phyloP scores from a whole-genome alignment of 2,888 invertebrate species.

The Halictus ligatus region DNA sequence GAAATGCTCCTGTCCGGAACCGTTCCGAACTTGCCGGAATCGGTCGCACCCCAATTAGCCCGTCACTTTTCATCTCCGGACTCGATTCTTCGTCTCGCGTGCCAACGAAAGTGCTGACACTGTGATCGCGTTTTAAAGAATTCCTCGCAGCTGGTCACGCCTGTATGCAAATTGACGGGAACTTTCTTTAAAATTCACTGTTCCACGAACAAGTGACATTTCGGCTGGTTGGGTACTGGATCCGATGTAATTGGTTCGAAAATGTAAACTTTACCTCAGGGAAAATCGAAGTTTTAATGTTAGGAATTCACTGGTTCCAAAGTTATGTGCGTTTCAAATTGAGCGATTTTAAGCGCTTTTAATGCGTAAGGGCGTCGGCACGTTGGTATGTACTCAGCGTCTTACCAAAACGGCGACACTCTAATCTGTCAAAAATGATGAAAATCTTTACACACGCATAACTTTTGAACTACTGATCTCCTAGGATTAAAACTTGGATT shows the following conservation, averaged over 20 bases:
- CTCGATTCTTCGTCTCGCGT: slow-evolving; percentile 25
- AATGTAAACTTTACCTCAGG: too few species aligned
- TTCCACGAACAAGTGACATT: not conserved
- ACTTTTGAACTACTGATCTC: too few species aligned
- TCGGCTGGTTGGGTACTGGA: not conserved
- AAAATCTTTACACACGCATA: too few species aligned
- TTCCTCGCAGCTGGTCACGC: not conserved
- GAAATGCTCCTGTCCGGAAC: slow-evolving; percentile 27
- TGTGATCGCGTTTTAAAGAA: not conserved
- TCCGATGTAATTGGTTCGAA: not conserved
- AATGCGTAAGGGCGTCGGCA: too few species aligned
- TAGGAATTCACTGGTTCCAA: too few species aligned
- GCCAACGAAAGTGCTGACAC: not conserved
- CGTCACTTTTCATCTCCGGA: slow-evolving; percentile 51
- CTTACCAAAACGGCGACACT: too few species aligned
- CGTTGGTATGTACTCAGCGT: too few species aligned
- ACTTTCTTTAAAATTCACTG: not conserved
- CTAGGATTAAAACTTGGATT: too few species aligned
- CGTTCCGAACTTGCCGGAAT: slow-evolving; percentile 38
- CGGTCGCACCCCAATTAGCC: slow-evolving; percentile 47
- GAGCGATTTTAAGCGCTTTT: too few species aligned
- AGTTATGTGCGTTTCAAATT: too few species aligned
- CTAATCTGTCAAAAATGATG: too few species aligned
- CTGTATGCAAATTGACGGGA: not conserved
- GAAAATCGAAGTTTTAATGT: too few species aligned